Conservation (phyloP, 2,113 vertebrate species). For the Nycticorax nycticorax region DNA sequence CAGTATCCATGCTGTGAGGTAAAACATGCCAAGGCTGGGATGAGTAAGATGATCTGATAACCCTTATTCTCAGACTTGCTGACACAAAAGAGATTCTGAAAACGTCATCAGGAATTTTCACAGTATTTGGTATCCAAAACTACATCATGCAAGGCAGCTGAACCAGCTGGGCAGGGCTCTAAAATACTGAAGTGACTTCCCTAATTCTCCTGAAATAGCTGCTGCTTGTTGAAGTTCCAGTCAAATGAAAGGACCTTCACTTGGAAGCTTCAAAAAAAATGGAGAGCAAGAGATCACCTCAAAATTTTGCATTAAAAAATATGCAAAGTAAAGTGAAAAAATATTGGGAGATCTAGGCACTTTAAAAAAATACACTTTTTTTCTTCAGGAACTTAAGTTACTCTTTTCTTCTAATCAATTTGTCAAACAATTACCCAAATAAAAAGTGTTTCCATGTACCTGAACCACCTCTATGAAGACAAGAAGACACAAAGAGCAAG, state of each 20-base stretch:
- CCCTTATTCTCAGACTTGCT: conserved; percentile 26
- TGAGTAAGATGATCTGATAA: conserved; percentile 50
- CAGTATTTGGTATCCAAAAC: neutral
- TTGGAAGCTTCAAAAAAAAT: neutral
- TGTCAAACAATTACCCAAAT: neutral
- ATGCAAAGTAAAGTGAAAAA: neutral
- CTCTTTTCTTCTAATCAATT: neutral
- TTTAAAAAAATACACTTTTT: neutral
- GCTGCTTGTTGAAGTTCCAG: neutral
- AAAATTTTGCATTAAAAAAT: neutral
- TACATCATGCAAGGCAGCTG: neutral
- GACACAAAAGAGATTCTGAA: conserved; percentile 27
- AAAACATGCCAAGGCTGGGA: neutral
- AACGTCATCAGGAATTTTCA: conserved; percentile 4
- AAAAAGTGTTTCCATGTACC: neutral
- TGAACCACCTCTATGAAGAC: neutral
- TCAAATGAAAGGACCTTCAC: neutral
- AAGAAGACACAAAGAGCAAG: neutral
- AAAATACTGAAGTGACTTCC: neutral
- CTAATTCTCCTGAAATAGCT: neutral
- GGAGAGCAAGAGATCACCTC: neutral
- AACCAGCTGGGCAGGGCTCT: neutral
- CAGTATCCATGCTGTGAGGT: conserved; percentile 37
- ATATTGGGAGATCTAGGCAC: neutral
- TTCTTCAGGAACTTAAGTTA: neutral